These are phyloP conservation scores for Probaryconus sp. DNA, from an alignment of 1,140 invertebrate species.

Conservation along the genomic window DNA sequence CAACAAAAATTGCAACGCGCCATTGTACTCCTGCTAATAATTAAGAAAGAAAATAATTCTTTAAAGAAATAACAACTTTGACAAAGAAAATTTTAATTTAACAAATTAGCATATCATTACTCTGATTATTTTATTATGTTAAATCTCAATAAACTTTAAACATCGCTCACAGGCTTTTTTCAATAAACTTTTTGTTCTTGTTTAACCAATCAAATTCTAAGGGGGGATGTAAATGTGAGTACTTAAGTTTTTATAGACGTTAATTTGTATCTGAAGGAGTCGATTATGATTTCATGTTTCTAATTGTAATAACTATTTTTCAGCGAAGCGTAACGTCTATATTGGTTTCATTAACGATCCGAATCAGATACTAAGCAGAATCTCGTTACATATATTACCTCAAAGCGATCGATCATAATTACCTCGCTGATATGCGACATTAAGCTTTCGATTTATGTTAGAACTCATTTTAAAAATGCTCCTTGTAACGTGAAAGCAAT, in stretches of 20 bases:
- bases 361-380: conserved; percentile 10
- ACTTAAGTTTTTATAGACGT: conserved; percentile 28
- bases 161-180: no score
- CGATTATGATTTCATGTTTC: conserved; percentile 29
- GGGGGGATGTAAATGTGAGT: conserved; percentile 23
- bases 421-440: conserved; percentile 12
- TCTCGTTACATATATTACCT: conserved; percentile 10
- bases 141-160: no score
- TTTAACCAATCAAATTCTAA: no score
- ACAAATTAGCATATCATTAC: no score
- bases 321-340: conserved; percentile 10
- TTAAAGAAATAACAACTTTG: no score
- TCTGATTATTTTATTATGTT: no score
- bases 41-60: no score
- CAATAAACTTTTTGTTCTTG: conserved; percentile 8
- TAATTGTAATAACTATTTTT: conserved; percentile 31
- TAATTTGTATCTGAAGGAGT: conserved; percentile 21
- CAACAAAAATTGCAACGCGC: no score
- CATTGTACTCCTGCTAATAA: no score
- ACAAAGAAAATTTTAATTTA: no score
- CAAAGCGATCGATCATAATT: conserved; percentile 31
- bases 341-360: conserved; percentile 34
- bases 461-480: no score
- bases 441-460: not conserved
- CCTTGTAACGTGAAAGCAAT: no score